Conservation (phyloP, 2,888 invertebrate genomes). For the Diabrotica balteata region DNA sequence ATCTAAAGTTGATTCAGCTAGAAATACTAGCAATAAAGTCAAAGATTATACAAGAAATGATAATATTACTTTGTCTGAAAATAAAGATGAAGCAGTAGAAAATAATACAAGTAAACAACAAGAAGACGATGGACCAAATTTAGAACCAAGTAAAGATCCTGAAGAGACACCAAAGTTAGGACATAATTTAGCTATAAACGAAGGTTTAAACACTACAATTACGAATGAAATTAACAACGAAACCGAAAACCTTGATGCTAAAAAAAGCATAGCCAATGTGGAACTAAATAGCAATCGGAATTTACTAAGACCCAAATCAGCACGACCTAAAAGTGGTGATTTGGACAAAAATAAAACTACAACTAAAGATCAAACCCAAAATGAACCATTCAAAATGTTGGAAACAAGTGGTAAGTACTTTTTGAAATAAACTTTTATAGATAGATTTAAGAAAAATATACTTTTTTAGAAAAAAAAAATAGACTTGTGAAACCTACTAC, state of each 20-base stretch:
- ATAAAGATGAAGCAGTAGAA: neutral
- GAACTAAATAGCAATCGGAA: constrained; percentile 40
- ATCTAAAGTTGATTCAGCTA: neutral
- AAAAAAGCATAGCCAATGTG: neutral
- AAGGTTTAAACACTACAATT: no score
- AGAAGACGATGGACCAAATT: no score
- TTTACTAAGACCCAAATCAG: constrained; percentile 53
- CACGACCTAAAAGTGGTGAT: constrained; percentile 52
- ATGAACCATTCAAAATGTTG: constrained; percentile 18
- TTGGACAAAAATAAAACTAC: constrained; percentile 28
- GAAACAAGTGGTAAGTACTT: constrained; percentile 13
- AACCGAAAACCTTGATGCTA: no score
- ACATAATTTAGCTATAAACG: no score
- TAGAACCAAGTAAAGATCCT: no score
- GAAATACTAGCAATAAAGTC: neutral
- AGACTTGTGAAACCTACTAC: no score
- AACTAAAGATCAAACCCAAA: constrained; percentile 29
- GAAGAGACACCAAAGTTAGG: no score
- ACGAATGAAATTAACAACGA: no score
- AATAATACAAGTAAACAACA: no score
- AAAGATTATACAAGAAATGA: neutral
- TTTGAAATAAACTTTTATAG: no score
- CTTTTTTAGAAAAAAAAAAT: no score
- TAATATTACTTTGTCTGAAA: neutral
- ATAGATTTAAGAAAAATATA: no score